Evolutionary conservation across 2,113 vertebrate genomes (phyloP).

Genomic region (Malurus alboscapulatus): DNA sequence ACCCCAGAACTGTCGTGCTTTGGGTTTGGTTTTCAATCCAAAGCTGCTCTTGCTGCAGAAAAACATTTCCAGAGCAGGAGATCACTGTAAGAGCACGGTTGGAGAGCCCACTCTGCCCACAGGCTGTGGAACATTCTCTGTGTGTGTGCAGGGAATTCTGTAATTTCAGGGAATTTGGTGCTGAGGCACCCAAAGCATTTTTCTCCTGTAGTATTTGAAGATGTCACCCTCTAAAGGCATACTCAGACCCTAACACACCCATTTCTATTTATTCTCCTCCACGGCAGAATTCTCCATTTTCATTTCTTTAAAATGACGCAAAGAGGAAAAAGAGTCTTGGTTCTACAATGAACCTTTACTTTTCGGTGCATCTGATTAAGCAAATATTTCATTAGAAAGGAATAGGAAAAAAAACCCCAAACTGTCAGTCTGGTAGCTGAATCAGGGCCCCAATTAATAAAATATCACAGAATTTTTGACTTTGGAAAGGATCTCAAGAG

Average conservation of each 20-base stretch:
- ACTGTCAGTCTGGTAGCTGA: rapidly evolving
- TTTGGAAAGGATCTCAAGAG: neutral
- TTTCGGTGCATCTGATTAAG: neutral
- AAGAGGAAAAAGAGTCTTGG: neutral
- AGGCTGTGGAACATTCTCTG: neutral
- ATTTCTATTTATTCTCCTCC: neutral
- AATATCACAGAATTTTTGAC: neutral
- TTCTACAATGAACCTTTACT: neutral
- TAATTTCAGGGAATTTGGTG: no score
- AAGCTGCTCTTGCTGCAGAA: neutral
- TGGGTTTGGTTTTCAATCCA: neutral
- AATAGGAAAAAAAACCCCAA: neutral
- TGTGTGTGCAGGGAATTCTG: neutral
- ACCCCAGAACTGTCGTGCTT: neutral
- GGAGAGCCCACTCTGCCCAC: rapidly evolving
- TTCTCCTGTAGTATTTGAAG: neutral
- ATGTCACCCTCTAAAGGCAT: neutral
- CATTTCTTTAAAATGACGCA: neutral
- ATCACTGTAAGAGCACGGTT: neutral
- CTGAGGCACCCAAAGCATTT: neutral
- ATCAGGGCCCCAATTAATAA: neutral
- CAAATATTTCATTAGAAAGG: neutral
- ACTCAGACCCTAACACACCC: neutral
- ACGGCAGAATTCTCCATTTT: neutral
- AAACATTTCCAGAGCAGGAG: neutral